Percentiles rank a stretch among this genome's conserved stretches.
Conservation (phyloP, 2,113 vertebrate genomes). For the Paratilapia polleni region DNA sequence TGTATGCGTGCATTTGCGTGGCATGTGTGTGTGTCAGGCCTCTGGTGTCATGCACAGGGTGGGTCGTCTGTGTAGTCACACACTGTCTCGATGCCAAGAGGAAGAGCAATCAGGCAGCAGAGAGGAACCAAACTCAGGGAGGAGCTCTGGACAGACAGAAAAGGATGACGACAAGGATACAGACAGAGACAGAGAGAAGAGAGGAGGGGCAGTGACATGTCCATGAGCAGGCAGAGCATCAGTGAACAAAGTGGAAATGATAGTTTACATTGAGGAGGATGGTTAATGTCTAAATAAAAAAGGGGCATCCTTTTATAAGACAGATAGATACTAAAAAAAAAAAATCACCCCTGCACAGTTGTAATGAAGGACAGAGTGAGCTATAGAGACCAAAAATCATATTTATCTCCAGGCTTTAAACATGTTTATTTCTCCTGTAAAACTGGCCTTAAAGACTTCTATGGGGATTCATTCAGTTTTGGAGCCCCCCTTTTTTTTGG, state of each 20-base stretch:
- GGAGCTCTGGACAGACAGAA: constrained; percentile 34
- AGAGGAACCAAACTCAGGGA: constrained; percentile 59
- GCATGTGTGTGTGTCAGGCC: constrained; percentile 11
- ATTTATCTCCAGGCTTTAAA: background rate
- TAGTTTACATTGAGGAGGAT: constrained; percentile 20
- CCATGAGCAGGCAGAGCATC: constrained; percentile 54
- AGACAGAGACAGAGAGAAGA: constrained; percentile 47
- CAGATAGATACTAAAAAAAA: background rate
- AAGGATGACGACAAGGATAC: constrained; percentile 46
- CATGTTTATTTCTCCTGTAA: background rate
- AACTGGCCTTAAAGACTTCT: background rate
- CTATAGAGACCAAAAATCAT: background rate
- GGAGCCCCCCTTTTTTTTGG: no score
- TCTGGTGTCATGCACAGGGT: constrained; percentile 71
- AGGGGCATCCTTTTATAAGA: background rate
- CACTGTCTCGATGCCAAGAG: constrained; percentile 73
- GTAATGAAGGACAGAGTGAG: background rate
- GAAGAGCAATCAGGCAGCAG: constrained; percentile 78
- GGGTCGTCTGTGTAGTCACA: constrained; percentile 55
- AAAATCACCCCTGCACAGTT: background rate
- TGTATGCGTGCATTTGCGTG: background rate
- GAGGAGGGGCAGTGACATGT: constrained; percentile 17
- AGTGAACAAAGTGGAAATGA: constrained; percentile 40
- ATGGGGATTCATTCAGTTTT: background rate
- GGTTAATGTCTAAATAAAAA: constrained; percentile 16